These are phyloP conservation scores for Pterophyllum scalare DNA, from an alignment of 2,113 vertebrate species.

Conservation along the genomic window DNA sequence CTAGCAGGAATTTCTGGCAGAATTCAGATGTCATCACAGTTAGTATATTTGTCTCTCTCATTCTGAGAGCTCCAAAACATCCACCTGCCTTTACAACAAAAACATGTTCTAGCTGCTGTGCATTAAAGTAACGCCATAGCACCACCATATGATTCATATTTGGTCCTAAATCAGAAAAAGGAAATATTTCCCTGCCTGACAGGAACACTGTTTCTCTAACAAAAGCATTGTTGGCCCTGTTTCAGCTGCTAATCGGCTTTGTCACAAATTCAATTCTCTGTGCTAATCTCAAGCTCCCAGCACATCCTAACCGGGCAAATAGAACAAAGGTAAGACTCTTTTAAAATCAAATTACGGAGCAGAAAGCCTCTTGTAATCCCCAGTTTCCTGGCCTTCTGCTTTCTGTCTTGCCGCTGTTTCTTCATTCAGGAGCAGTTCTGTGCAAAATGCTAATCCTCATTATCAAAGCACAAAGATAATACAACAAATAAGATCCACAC, in stretches of 20 bases:
- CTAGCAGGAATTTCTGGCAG: neutral
- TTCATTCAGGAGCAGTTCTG: constrained; percentile 45
- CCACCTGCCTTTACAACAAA: neutral
- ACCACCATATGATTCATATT: neutral
- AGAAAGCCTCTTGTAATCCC: constrained; percentile 80
- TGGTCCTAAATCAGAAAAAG: neutral
- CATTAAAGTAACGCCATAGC: neutral
- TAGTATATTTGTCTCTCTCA: neutral
- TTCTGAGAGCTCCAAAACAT: neutral
- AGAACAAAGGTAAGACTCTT: constrained; percentile 80
- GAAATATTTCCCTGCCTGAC: constrained; percentile 12
- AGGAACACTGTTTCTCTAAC: constrained; percentile 30
- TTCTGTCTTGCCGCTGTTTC: constrained; percentile 49
- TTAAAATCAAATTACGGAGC: constrained; percentile 76
- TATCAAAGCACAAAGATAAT: constrained; percentile 50
- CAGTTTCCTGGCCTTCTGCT: constrained; percentile 60
- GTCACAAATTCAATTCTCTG: constrained; percentile 64
- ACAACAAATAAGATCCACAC: neutral
- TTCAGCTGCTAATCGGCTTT: constrained; percentile 81
- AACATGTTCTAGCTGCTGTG: neutral
- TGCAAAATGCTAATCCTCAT: constrained; percentile 72
- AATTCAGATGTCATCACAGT: neutral
- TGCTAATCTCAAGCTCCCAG: constrained; percentile 75
- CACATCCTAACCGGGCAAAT: constrained; percentile 63
- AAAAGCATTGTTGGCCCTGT: constrained; percentile 64